Percentiles rank a stretch among this genome's conserved stretches.
phyloP scores from a whole-genome alignment of 2,888 invertebrate genomes.

The Cyrtodaria siliqua region DNA sequence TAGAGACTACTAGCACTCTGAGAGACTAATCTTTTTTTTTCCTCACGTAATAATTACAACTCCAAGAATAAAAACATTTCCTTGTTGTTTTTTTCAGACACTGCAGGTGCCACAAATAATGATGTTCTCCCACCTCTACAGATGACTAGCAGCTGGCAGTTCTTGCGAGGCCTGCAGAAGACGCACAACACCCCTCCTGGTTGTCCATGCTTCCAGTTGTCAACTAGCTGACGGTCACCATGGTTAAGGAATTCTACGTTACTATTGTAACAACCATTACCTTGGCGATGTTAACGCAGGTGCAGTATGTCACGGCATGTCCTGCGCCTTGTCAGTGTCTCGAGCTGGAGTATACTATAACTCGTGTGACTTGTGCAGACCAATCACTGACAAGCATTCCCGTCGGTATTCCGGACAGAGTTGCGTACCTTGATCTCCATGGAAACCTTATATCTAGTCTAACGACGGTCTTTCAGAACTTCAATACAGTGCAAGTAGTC shows the following conservation, averaged over 20 bases:
- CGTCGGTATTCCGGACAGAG: constrained; percentile 48
- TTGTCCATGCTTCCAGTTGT: constrained; percentile 27
- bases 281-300: neutral
- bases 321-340: constrained; percentile 52
- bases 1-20: too few relatives aligned
- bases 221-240: constrained; percentile 16
- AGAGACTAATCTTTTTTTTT: too few relatives aligned
- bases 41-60: too few relatives aligned
- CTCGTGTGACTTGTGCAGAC: constrained; percentile 60
- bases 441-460: constrained; percentile 61
- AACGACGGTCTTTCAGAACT: constrained; percentile 58
- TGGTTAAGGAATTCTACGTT: constrained; percentile 11
- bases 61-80: too few relatives aligned
- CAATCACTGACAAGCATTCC: constrained; percentile 60
- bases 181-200: neutral
- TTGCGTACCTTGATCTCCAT: constrained; percentile 48
- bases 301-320: constrained; percentile 24
- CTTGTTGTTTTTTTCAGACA: too few relatives aligned
- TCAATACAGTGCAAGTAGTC: constrained; percentile 56
- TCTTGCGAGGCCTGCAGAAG: constrained; percentile 1
- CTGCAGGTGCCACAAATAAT: neutral
- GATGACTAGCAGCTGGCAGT: constrained; percentile 21
- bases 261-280: constrained; percentile 25
- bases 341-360: constrained; percentile 11
- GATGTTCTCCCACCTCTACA: constrained; percentile 14